phyloP scores from a whole-genome alignment of 1,140 invertebrate genomes.

The Proctacanthus coquilletti region DNA sequence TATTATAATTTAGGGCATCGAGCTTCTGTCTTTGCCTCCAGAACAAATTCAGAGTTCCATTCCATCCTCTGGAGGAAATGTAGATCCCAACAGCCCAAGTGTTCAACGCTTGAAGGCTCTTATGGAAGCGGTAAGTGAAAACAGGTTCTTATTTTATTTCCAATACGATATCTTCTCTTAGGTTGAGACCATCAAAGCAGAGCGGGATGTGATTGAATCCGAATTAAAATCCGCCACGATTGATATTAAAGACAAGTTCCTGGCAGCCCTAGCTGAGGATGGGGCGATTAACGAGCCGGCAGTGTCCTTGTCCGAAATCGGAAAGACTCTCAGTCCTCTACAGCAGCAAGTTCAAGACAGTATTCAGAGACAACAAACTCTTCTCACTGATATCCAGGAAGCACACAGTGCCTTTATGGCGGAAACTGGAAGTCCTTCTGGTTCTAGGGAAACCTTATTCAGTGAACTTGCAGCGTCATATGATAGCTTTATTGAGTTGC shows the following conservation, averaged over 20 bases:
- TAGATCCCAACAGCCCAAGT: constrained; percentile 39
- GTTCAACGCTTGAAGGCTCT: constrained; percentile 55
- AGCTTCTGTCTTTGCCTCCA: constrained; percentile 62
- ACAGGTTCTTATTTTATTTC: background rate
- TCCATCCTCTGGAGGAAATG: constrained; percentile 37
- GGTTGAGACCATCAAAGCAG: constrained; percentile 76
- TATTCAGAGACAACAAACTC: constrained; percentile 56
- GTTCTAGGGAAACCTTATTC: constrained; percentile 60
- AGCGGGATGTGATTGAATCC: constrained; percentile 74
- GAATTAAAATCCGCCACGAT: constrained; percentile 69
- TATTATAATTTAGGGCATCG: constrained; percentile 42
- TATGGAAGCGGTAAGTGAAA: constrained; percentile 54
- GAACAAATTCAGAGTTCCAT: constrained; percentile 45
- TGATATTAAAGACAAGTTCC: constrained; percentile 76
- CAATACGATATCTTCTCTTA: constrained; percentile 20
- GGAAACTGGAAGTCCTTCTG: constrained; percentile 50
- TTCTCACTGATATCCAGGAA: constrained; percentile 63
- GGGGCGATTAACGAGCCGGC: constrained; percentile 77
- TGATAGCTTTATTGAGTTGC: constrained; percentile 83
- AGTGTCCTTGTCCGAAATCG: constrained; percentile 60
- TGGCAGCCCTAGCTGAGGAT: constrained; percentile 63
- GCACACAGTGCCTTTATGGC: constrained; percentile 58
- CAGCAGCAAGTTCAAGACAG: constrained; percentile 67
- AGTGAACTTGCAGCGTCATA: constrained; percentile 76
- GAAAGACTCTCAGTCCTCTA: constrained; percentile 62